Base-by-base conservation (phyloP, 2,888 invertebrate species). In the Phyto melanocephala region DNA sequence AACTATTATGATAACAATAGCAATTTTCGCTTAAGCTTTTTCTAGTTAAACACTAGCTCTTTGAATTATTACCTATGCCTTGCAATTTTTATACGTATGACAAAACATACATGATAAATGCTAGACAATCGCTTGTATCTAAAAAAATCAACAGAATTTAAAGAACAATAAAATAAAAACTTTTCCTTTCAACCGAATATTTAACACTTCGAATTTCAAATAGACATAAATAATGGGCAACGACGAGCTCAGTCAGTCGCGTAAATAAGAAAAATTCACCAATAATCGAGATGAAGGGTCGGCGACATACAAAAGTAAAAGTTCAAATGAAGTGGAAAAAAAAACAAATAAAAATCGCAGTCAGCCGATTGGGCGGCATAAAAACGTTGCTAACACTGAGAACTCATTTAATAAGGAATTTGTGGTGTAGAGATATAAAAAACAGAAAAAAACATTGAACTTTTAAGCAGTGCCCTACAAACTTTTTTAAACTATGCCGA, bases 131-230 rank as follows among this genome's bases (percentile, higher is more conserved):
- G n/a, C n/a, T n/a, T n/a, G n/a, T n/a, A n/a, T n/a, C n/a, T n/a
- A 33, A 58, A 71, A 35, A 58, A 58, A 17, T 56, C 40, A 33
- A 13, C 13, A 24, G 54, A 52, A 37, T 20, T 28, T 35, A 74
- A 63, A 20, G 1, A 20, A 10, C 33, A 54, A 37, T 7, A 37
- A 56, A 20, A 67, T 11, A 67, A 37, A 60, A 68, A 77, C 81
- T 77, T 81, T 81, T 72, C 47, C 68, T 81, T 81, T 81, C 68
- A 81, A 74, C 54, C 40, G 45, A 72, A 63, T 62, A 81, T 77
- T 81, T 81, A 77, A 74, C 81, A 81, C 81, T 77, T 81, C 40
- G 24, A 45, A 52, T 33, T 28, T 28, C 6, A 28, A 28, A 35
- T 17, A 72, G 56, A 77, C 60, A 63, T 62, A 42, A 71, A 54